Evolutionary conservation across 2,113 vertebrate genomes (phyloP).

Genomic region (Rousettus leschenaultii): DNA sequence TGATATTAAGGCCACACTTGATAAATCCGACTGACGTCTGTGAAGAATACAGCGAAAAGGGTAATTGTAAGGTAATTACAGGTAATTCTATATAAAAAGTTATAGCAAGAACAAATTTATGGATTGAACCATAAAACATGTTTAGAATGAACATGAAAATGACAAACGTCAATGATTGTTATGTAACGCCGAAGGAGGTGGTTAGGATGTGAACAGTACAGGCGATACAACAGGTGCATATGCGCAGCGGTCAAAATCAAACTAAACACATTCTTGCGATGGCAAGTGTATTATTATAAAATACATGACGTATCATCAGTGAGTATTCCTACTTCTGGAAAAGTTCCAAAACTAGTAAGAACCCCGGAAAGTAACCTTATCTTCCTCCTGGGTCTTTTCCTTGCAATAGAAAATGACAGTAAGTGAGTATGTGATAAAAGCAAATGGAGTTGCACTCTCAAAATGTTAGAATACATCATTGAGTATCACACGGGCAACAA

Average conservation of each 20-base stretch:
- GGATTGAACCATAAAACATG: not conserved
- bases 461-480: not conserved
- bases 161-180: not conserved
- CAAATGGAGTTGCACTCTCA: not conserved
- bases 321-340: not conserved
- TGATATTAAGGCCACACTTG: not conserved
- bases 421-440: not conserved
- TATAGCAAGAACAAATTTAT: not conserved
- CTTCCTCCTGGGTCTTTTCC: not conserved
- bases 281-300: not conserved
- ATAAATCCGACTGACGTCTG: slow-evolving; percentile 24
- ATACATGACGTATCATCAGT: not conserved
- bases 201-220: not conserved
- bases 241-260: not conserved
- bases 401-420: not conserved
- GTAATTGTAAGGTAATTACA: not conserved
- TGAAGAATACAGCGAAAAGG: slow-evolving; percentile 9
- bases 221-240: too few relatives aligned
- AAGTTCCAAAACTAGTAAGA: not conserved
- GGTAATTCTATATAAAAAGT: not conserved
- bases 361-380: not conserved
- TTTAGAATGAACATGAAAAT: not conserved
- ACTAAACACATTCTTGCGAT: not conserved
- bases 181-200: not conserved
- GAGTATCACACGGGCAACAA: not conserved